Conservation (phyloP, 2,797 vertebrate genomes). For the Molossus molossus region DNA sequence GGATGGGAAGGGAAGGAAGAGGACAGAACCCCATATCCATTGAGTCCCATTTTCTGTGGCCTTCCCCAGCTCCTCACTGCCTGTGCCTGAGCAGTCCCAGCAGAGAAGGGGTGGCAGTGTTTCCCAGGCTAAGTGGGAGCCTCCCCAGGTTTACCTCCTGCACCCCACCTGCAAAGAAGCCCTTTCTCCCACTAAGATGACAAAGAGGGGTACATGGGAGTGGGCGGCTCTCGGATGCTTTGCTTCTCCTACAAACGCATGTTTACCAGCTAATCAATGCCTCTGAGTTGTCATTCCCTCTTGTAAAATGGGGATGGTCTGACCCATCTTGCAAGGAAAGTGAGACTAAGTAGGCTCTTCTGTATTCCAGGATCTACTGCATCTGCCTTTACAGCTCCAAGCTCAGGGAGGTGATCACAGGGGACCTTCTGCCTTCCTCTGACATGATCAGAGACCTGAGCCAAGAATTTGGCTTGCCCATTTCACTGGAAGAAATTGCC, state of each 20-base stretch:
- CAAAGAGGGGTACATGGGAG: not conserved
- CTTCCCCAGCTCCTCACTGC: not conserved
- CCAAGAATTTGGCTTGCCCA: slow-evolving; percentile 88
- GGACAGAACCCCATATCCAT: not conserved
- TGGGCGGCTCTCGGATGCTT: not conserved
- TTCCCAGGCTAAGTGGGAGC: not conserved
- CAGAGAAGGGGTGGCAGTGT: not conserved
- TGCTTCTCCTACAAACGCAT: not conserved
- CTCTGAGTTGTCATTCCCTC: no score
- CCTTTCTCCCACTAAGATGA: not conserved
- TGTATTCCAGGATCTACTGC: slow-evolving; percentile 89
- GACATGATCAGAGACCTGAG: slow-evolving; percentile 92
- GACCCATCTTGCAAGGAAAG: rapidly evolving
- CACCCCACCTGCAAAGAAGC: rapidly evolving
- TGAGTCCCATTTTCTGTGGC: not conserved
- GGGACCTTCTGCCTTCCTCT: slow-evolving; percentile 92
- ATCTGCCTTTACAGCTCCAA: slow-evolving; percentile 87
- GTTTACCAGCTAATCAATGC: not conserved
- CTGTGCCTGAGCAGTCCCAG: rapidly evolving
- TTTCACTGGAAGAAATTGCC: slow-evolving; percentile 73
- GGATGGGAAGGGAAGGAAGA: not conserved
- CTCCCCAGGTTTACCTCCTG: not conserved
- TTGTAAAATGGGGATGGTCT: rapidly evolving
- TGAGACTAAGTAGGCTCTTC: not conserved
- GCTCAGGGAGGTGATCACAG: slow-evolving; percentile 88